Evolutionary conservation across 2,888 invertebrate genomes (phyloP).

Genomic region (Adineta ricciae): DNA sequence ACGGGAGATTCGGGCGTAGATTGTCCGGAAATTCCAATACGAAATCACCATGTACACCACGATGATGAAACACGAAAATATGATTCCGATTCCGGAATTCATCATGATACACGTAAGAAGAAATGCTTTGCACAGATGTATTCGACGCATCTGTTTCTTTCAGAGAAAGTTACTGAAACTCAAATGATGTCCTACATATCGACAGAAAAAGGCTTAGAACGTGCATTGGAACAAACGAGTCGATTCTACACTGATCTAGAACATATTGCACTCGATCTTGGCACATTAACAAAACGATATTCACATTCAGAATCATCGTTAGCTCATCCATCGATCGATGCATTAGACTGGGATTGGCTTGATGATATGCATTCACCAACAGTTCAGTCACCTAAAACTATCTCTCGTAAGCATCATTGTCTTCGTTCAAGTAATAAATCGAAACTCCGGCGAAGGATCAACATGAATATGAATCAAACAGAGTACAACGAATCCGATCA

Average conservation of each 20-base stretch:
- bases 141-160: neutral
- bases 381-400: neutral
- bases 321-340: neutral
- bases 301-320: neutral
- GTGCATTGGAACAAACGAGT: slow-evolving; percentile 19
- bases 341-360: neutral
- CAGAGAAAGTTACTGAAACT: neutral
- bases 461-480: neutral
- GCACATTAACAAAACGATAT: slow-evolving; percentile 6
- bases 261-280: neutral
- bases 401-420: neutral
- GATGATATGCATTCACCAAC: neutral
- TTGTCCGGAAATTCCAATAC: neutral
- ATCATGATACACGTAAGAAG: neutral
- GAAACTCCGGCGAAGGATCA: neutral
- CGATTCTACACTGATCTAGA: neutral
- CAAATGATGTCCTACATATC: neutral
- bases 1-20: neutral
- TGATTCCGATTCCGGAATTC: neutral
- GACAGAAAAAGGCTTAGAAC: slow-evolving; percentile 19
- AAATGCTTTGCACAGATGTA: no score
- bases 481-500: neutral
- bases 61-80: slow-evolving; percentile 11
- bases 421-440: neutral
- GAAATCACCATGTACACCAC: neutral